These are phyloP conservation scores for Baccha elongata DNA, from an alignment of 2,888 invertebrate species.

Conservation along the genomic window DNA sequence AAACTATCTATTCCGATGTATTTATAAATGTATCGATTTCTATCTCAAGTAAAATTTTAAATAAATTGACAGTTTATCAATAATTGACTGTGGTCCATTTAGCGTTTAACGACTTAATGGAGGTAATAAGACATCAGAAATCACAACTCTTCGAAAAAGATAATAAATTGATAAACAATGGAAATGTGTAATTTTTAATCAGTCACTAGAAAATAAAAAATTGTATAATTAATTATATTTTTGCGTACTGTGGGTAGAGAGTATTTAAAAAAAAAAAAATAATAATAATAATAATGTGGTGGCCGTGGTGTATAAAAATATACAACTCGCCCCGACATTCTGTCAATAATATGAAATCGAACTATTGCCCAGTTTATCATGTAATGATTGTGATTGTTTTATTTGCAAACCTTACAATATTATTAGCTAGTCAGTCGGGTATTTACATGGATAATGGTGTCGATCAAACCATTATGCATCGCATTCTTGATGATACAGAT, in stretches of 20 bases:
- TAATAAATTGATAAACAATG: slow-evolving; percentile 65
- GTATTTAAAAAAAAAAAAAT: slow-evolving; percentile 1
- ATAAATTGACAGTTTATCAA: slow-evolving; percentile 50
- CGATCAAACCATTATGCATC: slow-evolving; percentile 92
- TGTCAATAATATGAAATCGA: slow-evolving; percentile 43
- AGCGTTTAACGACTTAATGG: slow-evolving; percentile 54
- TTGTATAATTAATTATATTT: slow-evolving; percentile 43
- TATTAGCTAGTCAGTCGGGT: slow-evolving; percentile 84
- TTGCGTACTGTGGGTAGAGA: slow-evolving; percentile 36
- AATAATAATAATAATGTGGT: slow-evolving; percentile 20
- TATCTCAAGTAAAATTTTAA: slow-evolving; percentile 20
- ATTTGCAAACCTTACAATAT: slow-evolving; percentile 59
- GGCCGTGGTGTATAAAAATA: slow-evolving; percentile 56
- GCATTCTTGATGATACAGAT: slow-evolving; percentile 88
- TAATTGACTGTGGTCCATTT: slow-evolving; percentile 41
- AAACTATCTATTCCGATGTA: slow-evolving; percentile 32
- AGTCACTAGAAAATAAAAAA: slow-evolving; percentile 48
- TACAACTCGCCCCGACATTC: slow-evolving; percentile 17
- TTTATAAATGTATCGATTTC: background rate
- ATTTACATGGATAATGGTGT: slow-evolving; percentile 94
- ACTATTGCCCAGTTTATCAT: slow-evolving; percentile 51
- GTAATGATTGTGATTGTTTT: slow-evolving; percentile 67
- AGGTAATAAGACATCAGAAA: slow-evolving; percentile 34
- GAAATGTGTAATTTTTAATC: slow-evolving; percentile 70
- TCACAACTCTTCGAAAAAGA: slow-evolving; percentile 17